A percentile compares a stretch with the other conserved stretches of the same genome.
Conservation (phyloP, 2,888 invertebrate genomes). For the Spilosoma lubricipeda region DNA sequence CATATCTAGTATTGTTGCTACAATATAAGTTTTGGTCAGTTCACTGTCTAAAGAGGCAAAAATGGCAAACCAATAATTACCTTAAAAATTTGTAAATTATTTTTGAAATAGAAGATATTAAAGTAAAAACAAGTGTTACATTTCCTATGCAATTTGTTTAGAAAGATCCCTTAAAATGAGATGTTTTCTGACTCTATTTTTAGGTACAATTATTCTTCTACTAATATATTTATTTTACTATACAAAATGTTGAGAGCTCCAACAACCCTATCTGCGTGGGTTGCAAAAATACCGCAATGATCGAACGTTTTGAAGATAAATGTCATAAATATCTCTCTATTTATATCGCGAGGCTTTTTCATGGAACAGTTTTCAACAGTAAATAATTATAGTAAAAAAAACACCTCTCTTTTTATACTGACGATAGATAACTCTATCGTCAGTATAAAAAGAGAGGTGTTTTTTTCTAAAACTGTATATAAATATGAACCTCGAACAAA, state of each 20-base stretch:
- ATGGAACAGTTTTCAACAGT: neutral
- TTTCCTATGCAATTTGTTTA: neutral
- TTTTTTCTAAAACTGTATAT: neutral
- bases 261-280: neutral
- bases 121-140: neutral
- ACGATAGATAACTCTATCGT: too few relatives aligned
- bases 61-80: neutral
- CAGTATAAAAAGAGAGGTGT: too few relatives aligned
- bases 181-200: neutral
- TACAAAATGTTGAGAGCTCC: neutral
- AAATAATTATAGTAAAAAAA: too few relatives aligned
- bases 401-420: too few relatives aligned
- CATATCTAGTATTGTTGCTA: neutral
- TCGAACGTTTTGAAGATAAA: slow-evolving; percentile 2
- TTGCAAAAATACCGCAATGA: neutral
- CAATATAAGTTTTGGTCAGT: neutral
- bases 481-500: neutral
- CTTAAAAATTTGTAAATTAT: too few relatives aligned
- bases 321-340: slow-evolving; percentile 9
- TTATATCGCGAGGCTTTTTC: neutral
- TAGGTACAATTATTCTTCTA: neutral
- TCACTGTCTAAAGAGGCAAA: neutral
- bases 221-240: neutral
- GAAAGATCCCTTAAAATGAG: neutral
- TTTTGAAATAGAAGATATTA: neutral